Conservation (phyloP, 2,113 vertebrate species). For the Alaudala cheleensis region DNA sequence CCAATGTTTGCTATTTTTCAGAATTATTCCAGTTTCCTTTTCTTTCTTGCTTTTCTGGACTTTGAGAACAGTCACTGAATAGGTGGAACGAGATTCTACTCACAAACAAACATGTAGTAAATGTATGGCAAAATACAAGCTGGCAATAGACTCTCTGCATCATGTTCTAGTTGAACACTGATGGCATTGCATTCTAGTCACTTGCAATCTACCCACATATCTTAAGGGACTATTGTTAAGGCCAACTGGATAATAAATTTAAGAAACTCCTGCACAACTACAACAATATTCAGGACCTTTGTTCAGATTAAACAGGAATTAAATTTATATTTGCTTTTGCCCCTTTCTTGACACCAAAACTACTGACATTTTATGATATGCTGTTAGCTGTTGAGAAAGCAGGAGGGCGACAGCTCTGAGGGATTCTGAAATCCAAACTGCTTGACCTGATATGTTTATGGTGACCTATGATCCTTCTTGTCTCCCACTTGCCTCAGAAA, state of each 20-base stretch:
- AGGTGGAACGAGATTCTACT: neutral
- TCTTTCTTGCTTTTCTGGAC: neutral
- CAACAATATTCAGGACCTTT: neutral
- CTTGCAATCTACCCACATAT: neutral
- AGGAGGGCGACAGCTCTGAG: conserved; percentile 4
- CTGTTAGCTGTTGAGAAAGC: neutral
- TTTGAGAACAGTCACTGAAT: neutral
- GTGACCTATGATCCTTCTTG: conserved; percentile 27
- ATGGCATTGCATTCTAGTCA: neutral
- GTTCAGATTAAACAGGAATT: neutral
- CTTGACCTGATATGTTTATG: conserved; percentile 42
- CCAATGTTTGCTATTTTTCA: neutral
- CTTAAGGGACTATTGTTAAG: neutral
- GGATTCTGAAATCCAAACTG: conserved; percentile 7
- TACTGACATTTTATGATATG: neutral
- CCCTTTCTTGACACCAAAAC: neutral
- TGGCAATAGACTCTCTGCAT: neutral
- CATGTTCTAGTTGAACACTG: neutral
- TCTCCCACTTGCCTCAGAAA: conserved; percentile 36
- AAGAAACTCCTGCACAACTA: neutral
- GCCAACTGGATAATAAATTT: neutral
- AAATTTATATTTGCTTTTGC: neutral
- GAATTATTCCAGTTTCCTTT: neutral
- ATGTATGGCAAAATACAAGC: conserved; percentile 4
- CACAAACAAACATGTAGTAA: conserved; percentile 31